Conservation (phyloP, 2,113 vertebrate species). For the Alligator sinensis region DNA sequence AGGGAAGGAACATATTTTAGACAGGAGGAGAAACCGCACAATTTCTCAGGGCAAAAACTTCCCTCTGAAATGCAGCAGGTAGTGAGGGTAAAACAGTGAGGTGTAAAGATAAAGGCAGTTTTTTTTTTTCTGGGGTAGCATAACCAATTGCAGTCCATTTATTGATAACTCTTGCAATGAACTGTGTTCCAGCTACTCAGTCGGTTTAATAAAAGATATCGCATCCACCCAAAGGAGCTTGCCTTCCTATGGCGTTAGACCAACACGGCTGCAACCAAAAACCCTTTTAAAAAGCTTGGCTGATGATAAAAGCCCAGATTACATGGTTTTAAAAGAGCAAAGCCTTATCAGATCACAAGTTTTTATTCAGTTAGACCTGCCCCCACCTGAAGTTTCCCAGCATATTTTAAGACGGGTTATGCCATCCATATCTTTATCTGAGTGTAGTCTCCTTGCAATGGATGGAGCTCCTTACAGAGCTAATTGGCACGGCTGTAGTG, state of each 20-base stretch:
- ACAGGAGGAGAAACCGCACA: background rate
- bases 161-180: background rate
- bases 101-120: constrained; percentile 18
- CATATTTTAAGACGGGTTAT: constrained; percentile 23
- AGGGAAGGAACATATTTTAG: background rate
- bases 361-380: background rate
- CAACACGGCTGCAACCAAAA: too few species aligned
- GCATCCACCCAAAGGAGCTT: too few species aligned
- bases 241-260: too few species aligned
- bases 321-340: background rate
- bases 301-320: constrained; percentile 8
- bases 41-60: background rate
- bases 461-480: background rate
- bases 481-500: background rate
- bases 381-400: background rate
- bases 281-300: constrained; percentile 21
- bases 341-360: background rate
- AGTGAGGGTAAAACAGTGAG: background rate
- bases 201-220: too few species aligned
- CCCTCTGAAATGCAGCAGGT: background rate
- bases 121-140: background rate
- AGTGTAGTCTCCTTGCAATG: background rate
- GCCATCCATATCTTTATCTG: background rate
- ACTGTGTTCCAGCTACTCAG: too few species aligned
- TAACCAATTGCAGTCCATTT: constrained; percentile 18